Conservation (phyloP, 2,797 vertebrate species). For the Sphenopsis melanotis region DNA sequence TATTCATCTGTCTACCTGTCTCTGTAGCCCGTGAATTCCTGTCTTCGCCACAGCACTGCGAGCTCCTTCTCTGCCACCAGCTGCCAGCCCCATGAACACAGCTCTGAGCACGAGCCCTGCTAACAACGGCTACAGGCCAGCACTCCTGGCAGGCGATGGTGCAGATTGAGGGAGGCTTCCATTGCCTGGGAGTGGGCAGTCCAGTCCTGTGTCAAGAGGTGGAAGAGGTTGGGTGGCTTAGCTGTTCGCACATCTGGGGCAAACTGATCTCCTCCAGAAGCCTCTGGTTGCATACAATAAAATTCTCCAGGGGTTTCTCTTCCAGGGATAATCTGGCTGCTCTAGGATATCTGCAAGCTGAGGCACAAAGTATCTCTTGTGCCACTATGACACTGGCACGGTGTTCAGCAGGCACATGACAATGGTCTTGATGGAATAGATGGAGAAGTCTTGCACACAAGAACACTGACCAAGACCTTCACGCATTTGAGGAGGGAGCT, state of each 20-base stretch:
- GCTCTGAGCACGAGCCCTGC: fast-evolving
- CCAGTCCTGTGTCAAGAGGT: fast-evolving
- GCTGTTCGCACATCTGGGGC: fast-evolving
- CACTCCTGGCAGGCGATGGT: fast-evolving
- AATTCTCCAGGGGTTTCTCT: background rate
- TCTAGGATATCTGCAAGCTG: fast-evolving
- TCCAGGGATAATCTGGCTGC: background rate
- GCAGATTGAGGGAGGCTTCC: fast-evolving
- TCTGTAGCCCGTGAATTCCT: fast-evolving
- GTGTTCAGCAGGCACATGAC: fast-evolving
- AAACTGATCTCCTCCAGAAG: background rate
- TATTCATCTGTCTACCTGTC: background rate
- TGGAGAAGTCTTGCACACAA: fast-evolving
- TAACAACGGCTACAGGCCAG: fast-evolving
- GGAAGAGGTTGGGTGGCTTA: background rate
- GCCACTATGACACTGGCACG: fast-evolving
- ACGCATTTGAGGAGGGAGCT: background rate
- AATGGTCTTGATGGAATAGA: background rate
- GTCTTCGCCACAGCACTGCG: fast-evolving
- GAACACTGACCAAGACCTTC: fast-evolving
- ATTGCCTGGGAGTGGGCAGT: fast-evolving
- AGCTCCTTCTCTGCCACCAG: background rate
- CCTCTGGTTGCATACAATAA: background rate
- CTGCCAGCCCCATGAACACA: background rate
- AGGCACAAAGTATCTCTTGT: background rate